Percentiles rank a stretch among this genome's conserved stretches.
These are phyloP conservation scores for Osmerus eperlanus DNA, from an alignment of 2,113 vertebrate species.

Conservation along the genomic window DNA sequence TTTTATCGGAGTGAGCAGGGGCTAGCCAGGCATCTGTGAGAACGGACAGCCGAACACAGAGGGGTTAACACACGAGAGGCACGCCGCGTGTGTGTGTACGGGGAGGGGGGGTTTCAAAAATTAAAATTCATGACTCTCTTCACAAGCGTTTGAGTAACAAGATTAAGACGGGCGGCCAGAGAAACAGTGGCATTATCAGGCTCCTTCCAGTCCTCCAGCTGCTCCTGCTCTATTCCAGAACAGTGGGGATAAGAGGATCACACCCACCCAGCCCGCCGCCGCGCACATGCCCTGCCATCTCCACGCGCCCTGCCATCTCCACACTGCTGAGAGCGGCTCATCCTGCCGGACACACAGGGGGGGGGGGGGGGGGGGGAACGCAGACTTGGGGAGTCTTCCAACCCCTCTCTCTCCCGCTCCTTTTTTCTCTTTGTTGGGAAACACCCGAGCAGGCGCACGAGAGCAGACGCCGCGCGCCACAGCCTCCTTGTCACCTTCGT, in stretches of 20 bases:
- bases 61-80: conserved; percentile 67
- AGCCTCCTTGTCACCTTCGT: too few species aligned
- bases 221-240: conserved; percentile 98
- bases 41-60: conserved; percentile 78
- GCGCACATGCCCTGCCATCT: conserved; percentile 70
- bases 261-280: conserved; percentile 84
- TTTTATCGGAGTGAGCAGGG: not conserved
- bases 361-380: not conserved
- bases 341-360: conserved; percentile 41
- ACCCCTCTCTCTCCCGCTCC: too few species aligned
- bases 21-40: conserved; percentile 49
- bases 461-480: too few species aligned
- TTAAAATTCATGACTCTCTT: conserved; percentile 99
- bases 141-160: conserved; percentile 99
- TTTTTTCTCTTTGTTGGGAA: too few species aligned
- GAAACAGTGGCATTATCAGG: conserved; percentile 97
- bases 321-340: conserved; percentile 70
- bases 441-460: too few species aligned
- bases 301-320: conserved; percentile 36
- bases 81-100: conserved; percentile 20
- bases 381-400: too few species aligned
- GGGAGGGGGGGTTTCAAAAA: conserved; percentile 75
- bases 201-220: conserved; percentile 99
- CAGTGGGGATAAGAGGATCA: conserved; percentile 99
- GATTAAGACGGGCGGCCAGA: conserved; percentile 99